These are phyloP conservation scores for Oscheius sp. DNA, from an alignment of 2,888 invertebrate genomes.

Conservation along the genomic window DNA sequence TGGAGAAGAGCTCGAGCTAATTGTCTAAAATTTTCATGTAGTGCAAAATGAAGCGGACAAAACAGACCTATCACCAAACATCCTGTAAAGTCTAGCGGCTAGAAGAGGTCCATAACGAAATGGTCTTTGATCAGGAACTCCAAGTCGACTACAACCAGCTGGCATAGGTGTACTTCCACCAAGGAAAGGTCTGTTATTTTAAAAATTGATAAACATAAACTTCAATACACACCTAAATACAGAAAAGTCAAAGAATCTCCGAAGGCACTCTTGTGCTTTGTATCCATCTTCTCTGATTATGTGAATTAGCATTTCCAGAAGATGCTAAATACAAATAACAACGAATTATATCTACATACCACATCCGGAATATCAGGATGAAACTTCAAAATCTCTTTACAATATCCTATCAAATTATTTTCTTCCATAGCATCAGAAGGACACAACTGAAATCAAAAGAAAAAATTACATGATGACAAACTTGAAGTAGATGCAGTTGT, in stretches of 20 bases:
- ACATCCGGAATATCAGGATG: conserved; percentile 35
- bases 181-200: conserved; percentile 26
- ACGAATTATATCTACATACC: conserved; percentile 7
- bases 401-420: conserved; percentile 19
- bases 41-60: background rate
- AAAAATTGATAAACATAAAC: background rate
- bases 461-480: background rate
- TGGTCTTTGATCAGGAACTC: conserved; percentile 19
- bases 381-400: conserved; percentile 3
- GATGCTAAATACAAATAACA: conserved; percentile 16
- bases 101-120: conserved; percentile 44
- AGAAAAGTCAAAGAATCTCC: conserved; percentile 39
- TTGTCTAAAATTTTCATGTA: background rate
- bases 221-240: conserved; percentile 33
- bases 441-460: conserved; percentile 27
- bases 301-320: conserved; percentile 33
- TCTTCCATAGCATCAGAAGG: conserved; percentile 17
- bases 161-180: background rate
- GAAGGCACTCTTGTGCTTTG: conserved; percentile 33
- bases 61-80: conserved; percentile 40
- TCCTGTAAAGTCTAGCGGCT: conserved; percentile 33
- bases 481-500: conserved; percentile 33
- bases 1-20: conserved; percentile 18
- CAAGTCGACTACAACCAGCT: conserved; percentile 17
- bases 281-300: conserved; percentile 26